phyloP scores from a whole-genome alignment of 2,888 invertebrate species.

The Leptopterna dolabrata region DNA sequence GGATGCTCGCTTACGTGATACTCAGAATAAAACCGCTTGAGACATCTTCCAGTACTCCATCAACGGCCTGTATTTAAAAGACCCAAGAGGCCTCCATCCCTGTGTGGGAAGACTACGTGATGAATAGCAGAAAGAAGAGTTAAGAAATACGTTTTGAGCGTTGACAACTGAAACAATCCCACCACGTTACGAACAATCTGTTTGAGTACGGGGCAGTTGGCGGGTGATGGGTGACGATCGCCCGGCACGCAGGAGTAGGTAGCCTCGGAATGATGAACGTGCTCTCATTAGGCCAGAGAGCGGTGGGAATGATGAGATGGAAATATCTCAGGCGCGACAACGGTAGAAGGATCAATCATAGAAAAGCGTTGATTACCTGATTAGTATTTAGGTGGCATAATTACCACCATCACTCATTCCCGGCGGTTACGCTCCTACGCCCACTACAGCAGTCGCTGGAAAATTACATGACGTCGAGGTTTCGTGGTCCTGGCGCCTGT shows the following conservation, averaged over 20 bases:
- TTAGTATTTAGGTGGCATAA: slow-evolving; percentile 54
- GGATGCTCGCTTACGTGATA: too few relatives aligned
- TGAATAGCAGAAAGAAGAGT: background rate
- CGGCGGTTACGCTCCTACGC: background rate
- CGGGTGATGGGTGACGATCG: slow-evolving; percentile 1
- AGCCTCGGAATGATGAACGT: background rate
- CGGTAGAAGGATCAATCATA: slow-evolving; percentile 23
- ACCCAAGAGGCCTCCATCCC: too few relatives aligned
- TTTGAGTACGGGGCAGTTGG: slow-evolving; percentile 16
- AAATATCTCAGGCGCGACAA: background rate
- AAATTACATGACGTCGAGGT: background rate
- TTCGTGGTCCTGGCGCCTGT: slow-evolving; percentile 6
- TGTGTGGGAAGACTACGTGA: background rate
- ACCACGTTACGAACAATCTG: background rate
- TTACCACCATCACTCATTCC: slow-evolving; percentile 40
- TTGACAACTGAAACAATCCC: slow-evolving; percentile 16
- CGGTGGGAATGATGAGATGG: slow-evolving; percentile 14
- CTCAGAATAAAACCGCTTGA: too few relatives aligned
- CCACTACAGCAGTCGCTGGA: background rate
- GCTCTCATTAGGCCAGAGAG: background rate
- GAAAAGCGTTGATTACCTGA: slow-evolving; percentile 51
- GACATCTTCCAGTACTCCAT: too few relatives aligned
- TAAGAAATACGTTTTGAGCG: background rate
- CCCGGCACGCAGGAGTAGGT: background rate
- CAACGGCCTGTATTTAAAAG: too few relatives aligned